Conservation (phyloP, 2,888 invertebrate species). For the Stenolophus ochropezus region DNA sequence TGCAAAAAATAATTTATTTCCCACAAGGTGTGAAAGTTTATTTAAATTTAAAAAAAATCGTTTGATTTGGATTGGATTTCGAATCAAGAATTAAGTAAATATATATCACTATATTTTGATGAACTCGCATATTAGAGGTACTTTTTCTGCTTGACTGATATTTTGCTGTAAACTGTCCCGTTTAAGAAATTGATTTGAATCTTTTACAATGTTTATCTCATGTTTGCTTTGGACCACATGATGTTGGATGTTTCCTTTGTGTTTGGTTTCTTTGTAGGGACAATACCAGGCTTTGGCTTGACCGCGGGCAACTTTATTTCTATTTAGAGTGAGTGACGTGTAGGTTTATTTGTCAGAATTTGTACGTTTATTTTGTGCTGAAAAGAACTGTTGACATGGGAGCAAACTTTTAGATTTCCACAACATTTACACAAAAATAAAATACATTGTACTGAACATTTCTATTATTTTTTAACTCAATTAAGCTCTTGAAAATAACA, state of each 20-base stretch:
- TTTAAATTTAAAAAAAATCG: no score
- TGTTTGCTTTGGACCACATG: not conserved
- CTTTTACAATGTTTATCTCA: not conserved
- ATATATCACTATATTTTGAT: no score
- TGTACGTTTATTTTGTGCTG: constrained; percentile 4
- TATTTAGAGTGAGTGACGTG: constrained; percentile 5
- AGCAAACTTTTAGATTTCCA: not conserved
- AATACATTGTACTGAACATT: not conserved
- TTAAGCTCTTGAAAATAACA: constrained; percentile 12
- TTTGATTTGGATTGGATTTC: no score
- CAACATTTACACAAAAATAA: not conserved
- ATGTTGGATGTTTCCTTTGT: not conserved
- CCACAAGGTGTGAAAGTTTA: no score
- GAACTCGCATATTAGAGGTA: no score
- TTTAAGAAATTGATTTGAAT: not conserved
- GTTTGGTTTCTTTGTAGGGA: not conserved
- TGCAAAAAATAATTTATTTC: no score
- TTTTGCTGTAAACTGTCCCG: no score
- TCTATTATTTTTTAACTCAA: no score
- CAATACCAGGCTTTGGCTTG: not conserved
- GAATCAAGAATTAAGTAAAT: no score
- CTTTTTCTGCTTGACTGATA: no score
- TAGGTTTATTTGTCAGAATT: constrained; percentile 28
- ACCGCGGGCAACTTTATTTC: constrained; percentile 5
- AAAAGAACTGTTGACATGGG: not conserved